Evolutionary conservation across 92 coral and sea anemone species (phyloP).

Genomic region (Siderastrea radians): DNA sequence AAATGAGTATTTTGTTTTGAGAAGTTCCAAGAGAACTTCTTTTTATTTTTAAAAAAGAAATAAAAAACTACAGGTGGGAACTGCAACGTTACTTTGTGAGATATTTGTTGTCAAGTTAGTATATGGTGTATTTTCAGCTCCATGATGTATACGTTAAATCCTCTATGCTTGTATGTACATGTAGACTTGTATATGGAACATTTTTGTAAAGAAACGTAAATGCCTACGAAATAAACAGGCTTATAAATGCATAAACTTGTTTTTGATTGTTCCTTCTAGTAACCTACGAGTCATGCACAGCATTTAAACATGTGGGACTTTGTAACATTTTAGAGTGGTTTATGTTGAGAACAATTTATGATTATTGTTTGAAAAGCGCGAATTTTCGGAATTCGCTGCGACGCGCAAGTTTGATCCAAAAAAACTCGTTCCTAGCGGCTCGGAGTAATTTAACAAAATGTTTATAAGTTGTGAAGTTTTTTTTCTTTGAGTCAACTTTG

Average conservation of each 20-base stretch:
- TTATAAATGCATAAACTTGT: slow-evolving; percentile 4
- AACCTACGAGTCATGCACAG: too few relatives aligned
- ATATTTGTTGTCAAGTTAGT: not conserved
- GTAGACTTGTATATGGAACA: too few relatives aligned
- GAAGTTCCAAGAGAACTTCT: slow-evolving; percentile 47
- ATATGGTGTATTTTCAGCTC: not conserved
- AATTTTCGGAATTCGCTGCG: not conserved
- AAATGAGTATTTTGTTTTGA: not conserved
- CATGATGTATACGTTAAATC: not conserved
- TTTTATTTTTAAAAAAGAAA: slow-evolving; percentile 13
- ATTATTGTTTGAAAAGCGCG: not conserved
- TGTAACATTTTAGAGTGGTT: not conserved
- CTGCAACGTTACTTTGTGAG: not conserved
- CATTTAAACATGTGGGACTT: not conserved
- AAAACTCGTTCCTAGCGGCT: not conserved
- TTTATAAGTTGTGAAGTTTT: not conserved
- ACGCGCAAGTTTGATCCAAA: not conserved
- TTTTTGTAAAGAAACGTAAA: slow-evolving; percentile 25
- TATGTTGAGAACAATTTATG: not conserved
- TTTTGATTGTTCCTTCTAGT: not conserved
- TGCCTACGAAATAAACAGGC: slow-evolving; percentile 45
- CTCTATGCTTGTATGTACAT: too few relatives aligned
- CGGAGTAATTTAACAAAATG: not conserved
- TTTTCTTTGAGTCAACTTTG: not conserved
- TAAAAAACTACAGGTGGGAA: slow-evolving; percentile 10